These are phyloP conservation scores for Sanderia malayensis DNA, from an alignment of 30 jellyfish, hydroid and myxozoan genomes.

Conservation along the genomic window DNA sequence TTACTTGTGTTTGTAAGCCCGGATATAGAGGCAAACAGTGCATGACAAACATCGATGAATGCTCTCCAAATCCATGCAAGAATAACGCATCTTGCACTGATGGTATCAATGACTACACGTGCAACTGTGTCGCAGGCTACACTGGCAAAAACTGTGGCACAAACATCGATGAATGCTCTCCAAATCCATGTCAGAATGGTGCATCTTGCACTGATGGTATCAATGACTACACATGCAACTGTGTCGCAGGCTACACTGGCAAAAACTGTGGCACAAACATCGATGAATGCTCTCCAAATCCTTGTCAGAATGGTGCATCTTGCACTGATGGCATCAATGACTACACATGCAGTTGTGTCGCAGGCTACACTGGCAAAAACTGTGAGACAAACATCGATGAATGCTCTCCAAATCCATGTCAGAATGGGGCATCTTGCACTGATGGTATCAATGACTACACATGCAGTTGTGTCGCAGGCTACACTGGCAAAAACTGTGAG, in stretches of 20 bases:
- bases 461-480: slow-evolving; percentile 46
- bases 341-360: slow-evolving; percentile 48
- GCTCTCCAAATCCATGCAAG: slow-evolving; percentile 57
- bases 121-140: slow-evolving; percentile 60
- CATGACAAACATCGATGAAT: slow-evolving; percentile 49
- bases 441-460: slow-evolving; percentile 36
- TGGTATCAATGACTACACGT: slow-evolving; percentile 33
- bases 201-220: slow-evolving; percentile 48
- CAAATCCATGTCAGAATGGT: slow-evolving; percentile 51
- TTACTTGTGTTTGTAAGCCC: slow-evolving; percentile 55
- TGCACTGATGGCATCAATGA: slow-evolving; percentile 56
- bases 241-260: slow-evolving; percentile 52
- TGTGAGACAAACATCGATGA: slow-evolving; percentile 58
- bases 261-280: slow-evolving; percentile 34
- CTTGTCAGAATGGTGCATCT: slow-evolving; percentile 54
- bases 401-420: slow-evolving; percentile 37
- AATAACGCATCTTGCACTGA: slow-evolving; percentile 55
- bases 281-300: slow-evolving; percentile 35
- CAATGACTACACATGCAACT: slow-evolving; percentile 43
- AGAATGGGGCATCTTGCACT: slow-evolving; percentile 43
- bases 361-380: slow-evolving; percentile 37
- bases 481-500: slow-evolving; percentile 33
- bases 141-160: slow-evolving; percentile 47
- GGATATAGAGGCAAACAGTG: slow-evolving; percentile 69
- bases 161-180: slow-evolving; percentile 49